Base-by-base conservation (phyloP, 2,113 vertebrate species). In the Amphilophus citrinellus region DNA sequence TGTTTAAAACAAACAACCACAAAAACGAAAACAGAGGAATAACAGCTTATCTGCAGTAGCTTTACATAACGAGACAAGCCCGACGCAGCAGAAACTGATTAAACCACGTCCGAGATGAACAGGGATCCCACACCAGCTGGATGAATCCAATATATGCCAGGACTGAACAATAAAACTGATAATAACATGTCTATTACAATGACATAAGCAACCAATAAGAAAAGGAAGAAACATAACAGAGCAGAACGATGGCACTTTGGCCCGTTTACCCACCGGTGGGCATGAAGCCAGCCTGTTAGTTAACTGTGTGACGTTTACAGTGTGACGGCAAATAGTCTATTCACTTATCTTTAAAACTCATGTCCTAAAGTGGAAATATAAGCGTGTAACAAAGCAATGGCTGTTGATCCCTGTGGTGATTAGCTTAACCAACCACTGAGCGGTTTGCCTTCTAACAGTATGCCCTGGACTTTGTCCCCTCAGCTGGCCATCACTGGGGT, bases 361-460 rank as follows among this genome's bases (percentile, higher is more conserved):
- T 85, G 84, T 88, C 77, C 87, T 53, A 91, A 83, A 0, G 61
- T n/a, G 80, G 79, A 61, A 76, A 78, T 78, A 84, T 81, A 59
- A 73, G 84, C 53, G 62, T 50, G 83, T 39, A 80, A 83, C 30
- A 71, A 88, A 87, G 82, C 62, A 73, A 78, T 63, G 66, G 81
- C 30, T n/a, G 10, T 35, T n/a, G 44, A 76, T 94, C 87, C 92
- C 92, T 78, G 79, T 42, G 87, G 94, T 93, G 92, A 92, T 94
- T 94, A 94, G 91, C 92, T 92, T 94, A 94, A 94, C 89, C 81
- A 87, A 90, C 90, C 93, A 88, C 89, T 84, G 89, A 92, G 89
- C 91, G 89, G 86, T 93, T 91, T 91, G 92, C 91, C 92, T 91
- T 92, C 88, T 77, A 89, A 82, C 89, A 87, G 84, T 37, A 58